These are phyloP conservation scores for Xanthorhoe spadicearia DNA, from an alignment of 2,888 invertebrate species.

Conservation along the genomic window DNA sequence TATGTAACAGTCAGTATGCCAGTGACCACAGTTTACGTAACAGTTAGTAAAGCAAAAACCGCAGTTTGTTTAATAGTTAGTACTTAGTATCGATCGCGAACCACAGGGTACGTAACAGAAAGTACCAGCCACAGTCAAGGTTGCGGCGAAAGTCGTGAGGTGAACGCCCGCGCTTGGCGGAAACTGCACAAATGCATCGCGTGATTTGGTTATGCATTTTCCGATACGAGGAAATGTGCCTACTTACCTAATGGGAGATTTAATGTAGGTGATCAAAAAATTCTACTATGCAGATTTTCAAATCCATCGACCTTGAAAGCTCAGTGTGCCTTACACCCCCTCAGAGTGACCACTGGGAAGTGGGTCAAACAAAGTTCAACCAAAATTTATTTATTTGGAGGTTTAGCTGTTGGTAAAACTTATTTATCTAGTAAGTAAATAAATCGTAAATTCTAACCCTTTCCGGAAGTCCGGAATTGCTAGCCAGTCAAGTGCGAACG, in stretches of 20 bases:
- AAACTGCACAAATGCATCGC: slow-evolving; percentile 52
- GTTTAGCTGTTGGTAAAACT: no score
- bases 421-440: not conserved
- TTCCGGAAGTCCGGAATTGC: slow-evolving; percentile 6
- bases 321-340: no score
- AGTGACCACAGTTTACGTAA: slow-evolving; percentile 11
- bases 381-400: no score
- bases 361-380: no score
- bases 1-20: slow-evolving; percentile 19
- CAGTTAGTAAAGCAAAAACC: no score
- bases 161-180: slow-evolving; percentile 59
- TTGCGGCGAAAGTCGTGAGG: slow-evolving; percentile 79
- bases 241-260: slow-evolving; percentile 26
- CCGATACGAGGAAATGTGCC: slow-evolving; percentile 28
- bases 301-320: no score
- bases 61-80: no score
- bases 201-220: slow-evolving; percentile 43
- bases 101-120: slow-evolving; percentile 38
- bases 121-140: slow-evolving; percentile 69
- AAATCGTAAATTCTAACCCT: not conserved
- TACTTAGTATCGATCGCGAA: no score
- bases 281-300: no score
- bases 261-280: no score
- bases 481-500: not conserved
- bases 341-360: no score